Conservation (phyloP, 2,888 invertebrate genomes). For the Heliconius cydno region DNA sequence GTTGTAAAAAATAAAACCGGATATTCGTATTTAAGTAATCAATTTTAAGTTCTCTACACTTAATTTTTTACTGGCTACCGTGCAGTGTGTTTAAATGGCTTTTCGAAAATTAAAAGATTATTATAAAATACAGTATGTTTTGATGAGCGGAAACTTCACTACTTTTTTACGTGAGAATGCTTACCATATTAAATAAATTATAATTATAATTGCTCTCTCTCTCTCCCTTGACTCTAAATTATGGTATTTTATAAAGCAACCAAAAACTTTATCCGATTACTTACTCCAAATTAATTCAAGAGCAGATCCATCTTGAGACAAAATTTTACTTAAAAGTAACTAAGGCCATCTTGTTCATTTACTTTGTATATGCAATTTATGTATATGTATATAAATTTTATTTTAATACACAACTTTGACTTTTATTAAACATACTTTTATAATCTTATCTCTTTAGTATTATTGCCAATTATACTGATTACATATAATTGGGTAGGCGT, state of each 20-base stretch:
- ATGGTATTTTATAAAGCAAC: background rate
- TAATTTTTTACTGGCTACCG: conserved; percentile 10
- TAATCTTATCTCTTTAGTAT: background rate
- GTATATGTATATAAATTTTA: no score
- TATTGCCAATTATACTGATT: conserved; percentile 10
- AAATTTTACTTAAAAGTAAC: conserved; percentile 3
- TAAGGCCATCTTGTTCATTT: conserved; percentile 5
- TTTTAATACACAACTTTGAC: conserved; percentile 12
- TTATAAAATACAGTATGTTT: conserved; percentile 8
- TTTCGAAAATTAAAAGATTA: background rate
- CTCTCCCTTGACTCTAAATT: background rate
- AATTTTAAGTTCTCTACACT: background rate
- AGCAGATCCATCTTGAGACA: background rate
- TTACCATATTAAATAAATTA: background rate
- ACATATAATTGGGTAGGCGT: background rate
- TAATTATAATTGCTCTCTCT: background rate
- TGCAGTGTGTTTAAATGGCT: background rate
- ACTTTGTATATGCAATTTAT: background rate
- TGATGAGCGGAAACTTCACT: background rate
- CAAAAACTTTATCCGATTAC: background rate
- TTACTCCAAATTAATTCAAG: conserved; percentile 6
- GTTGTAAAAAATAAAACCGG: conserved; percentile 18
- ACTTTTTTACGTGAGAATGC: background rate
- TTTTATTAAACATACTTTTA: background rate
- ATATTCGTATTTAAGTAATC: conserved; percentile 15